Conservation (phyloP, 2,113 vertebrate species). For the Myotis yumanensis region DNA sequence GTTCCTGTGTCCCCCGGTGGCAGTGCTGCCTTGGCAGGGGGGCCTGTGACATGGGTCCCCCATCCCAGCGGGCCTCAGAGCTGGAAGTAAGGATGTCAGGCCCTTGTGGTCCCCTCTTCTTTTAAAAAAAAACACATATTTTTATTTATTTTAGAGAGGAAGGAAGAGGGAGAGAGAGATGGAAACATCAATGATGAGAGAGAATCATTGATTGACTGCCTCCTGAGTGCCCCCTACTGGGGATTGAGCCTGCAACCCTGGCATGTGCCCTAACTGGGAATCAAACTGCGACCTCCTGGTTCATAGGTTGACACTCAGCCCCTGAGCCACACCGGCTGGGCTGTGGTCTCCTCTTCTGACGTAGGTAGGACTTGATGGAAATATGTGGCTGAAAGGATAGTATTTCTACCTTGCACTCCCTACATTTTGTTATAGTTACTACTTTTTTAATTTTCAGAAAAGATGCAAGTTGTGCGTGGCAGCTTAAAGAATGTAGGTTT, state of each 20-base stretch:
- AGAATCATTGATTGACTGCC: no score
- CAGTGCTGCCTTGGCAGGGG: neutral
- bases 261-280: no score
- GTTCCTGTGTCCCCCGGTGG: neutral
- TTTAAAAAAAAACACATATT: no score
- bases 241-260: no score
- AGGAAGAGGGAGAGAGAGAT: no score
- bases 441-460: slow-evolving; percentile 42
- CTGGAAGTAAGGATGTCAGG: neutral
- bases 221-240: no score
- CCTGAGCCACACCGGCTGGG: no score
- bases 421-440: neutral
- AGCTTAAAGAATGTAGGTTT: slow-evolving; percentile 1
- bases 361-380: neutral
- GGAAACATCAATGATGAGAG: no score
- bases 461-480: neutral
- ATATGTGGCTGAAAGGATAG: neutral
- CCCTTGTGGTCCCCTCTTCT: neutral
- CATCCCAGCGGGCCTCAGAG: neutral
- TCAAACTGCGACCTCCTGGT: no score
- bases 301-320: no score
- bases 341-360: neutral
- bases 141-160: no score
- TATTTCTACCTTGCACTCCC: neutral
- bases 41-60: neutral